Evolutionary conservation across 2,797 vertebrate species (phyloP).

Genomic region (Okamejei kenojei): DNA sequence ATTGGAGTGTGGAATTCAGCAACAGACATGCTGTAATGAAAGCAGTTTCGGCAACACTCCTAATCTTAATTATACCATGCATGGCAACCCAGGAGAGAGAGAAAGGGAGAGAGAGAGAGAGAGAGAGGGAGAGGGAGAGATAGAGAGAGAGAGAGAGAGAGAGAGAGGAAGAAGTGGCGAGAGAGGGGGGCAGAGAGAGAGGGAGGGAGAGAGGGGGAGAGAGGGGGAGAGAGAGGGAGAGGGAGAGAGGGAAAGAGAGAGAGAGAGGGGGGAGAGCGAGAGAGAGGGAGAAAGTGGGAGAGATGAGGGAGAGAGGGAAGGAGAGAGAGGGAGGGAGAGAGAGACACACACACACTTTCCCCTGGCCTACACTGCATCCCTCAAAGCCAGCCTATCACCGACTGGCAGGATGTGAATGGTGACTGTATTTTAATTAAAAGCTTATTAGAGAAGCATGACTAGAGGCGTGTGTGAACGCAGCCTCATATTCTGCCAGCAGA

Average conservation of each 20-base stretch:
- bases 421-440: constrained; percentile 29
- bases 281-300: no score
- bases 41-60: not conserved
- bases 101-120: not conserved
- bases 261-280: no score
- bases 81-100: not conserved
- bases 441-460: not conserved
- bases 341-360: not conserved
- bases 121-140: no score
- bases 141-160: no score
- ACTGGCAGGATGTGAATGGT: not conserved
- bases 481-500: not conserved
- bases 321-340: no score
- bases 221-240: no score
- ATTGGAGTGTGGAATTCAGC: not conserved
- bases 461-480: not conserved
- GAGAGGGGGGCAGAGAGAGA: no score
- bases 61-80: not conserved
- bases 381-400: not conserved
- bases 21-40: not conserved
- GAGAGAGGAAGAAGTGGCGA: no score
- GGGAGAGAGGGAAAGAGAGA: no score
- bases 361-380: not conserved
- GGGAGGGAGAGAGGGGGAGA: no score
- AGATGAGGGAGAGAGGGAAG: no score